phyloP scores from a whole-genome alignment of 2,113 vertebrate species.

The Corythaixoides concolor region DNA sequence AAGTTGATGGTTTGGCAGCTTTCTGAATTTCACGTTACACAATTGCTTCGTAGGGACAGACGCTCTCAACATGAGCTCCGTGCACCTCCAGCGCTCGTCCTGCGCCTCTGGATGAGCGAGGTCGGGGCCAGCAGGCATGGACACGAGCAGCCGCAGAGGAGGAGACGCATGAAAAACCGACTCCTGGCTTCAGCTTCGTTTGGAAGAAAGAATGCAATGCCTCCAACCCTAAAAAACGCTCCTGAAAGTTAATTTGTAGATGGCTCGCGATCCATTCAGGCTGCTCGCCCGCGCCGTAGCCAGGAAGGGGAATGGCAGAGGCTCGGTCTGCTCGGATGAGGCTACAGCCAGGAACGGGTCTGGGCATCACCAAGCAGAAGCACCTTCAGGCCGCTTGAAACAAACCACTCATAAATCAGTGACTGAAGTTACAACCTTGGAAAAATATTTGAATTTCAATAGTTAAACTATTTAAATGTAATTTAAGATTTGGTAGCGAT shows the following conservation, averaged over 20 bases:
- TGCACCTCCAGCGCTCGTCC: neutral
- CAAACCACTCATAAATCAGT: neutral
- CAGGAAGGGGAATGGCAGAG: neutral
- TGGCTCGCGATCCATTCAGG: rapidly evolving
- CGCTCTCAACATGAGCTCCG: rapidly evolving
- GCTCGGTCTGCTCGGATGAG: no score
- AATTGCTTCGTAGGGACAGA: neutral
- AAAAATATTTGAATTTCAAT: neutral
- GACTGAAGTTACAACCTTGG: neutral
- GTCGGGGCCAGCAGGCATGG: neutral
- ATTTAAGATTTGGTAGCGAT: no score
- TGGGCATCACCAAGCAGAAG: neutral
- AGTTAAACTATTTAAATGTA: neutral
- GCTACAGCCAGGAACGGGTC: neutral
- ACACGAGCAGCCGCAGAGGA: rapidly evolving
- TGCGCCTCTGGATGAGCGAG: rapidly evolving
- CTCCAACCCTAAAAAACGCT: neutral
- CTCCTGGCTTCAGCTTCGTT: neutral
- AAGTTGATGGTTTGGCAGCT: neutral
- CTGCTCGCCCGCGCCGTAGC: rapidly evolving
- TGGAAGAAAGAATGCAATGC: neutral
- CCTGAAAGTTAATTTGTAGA: neutral
- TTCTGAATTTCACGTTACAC: no score
- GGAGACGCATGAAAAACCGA: rapidly evolving
- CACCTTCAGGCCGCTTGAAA: neutral